Conservation (phyloP, 35 echinoderm and acorn worm genomes). For the Lytechinus pictus region DNA sequence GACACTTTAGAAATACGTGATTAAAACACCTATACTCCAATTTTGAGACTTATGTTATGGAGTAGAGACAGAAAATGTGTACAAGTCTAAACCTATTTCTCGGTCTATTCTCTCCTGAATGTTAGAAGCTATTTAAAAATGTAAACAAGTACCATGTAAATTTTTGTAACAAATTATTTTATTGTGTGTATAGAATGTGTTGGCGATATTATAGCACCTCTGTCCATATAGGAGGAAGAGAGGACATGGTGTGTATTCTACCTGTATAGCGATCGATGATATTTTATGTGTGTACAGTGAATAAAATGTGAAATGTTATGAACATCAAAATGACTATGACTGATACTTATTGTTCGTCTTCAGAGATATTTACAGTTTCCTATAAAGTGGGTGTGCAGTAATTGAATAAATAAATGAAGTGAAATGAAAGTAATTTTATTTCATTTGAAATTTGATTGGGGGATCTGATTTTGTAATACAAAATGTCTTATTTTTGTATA, state of each 20-base stretch:
- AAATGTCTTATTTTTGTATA: too few relatives aligned
- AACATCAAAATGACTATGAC: neutral
- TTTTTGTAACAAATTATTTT: constrained; percentile 41
- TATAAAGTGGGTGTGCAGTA: too few relatives aligned
- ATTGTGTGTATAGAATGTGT: constrained; percentile 48
- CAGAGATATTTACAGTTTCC: too few relatives aligned
- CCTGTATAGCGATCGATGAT: neutral
- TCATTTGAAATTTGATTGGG: too few relatives aligned
- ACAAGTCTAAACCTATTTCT: neutral
- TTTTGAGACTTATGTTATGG: neutral
- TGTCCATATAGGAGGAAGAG: neutral
- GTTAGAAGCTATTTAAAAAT: neutral
- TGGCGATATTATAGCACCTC: constrained; percentile 7
- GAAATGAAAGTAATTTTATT: too few relatives aligned
- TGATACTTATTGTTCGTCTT: neutral
- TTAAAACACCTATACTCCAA: neutral
- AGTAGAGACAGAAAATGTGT: neutral
- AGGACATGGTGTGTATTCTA: constrained; percentile 37
- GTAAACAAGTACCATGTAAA: constrained; percentile 26
- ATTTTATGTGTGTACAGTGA: constrained; percentile 49
- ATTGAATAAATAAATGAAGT: too few relatives aligned
- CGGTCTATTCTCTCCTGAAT: neutral
- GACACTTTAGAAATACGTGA: neutral
- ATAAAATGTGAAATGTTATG: constrained; percentile 32
- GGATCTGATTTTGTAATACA: too few relatives aligned